Evolutionary conservation across 2,797 vertebrate genomes (phyloP), one percentile per base, ranked within the genome.

Genomic region (Typhlichthys subterraneus): DNA sequence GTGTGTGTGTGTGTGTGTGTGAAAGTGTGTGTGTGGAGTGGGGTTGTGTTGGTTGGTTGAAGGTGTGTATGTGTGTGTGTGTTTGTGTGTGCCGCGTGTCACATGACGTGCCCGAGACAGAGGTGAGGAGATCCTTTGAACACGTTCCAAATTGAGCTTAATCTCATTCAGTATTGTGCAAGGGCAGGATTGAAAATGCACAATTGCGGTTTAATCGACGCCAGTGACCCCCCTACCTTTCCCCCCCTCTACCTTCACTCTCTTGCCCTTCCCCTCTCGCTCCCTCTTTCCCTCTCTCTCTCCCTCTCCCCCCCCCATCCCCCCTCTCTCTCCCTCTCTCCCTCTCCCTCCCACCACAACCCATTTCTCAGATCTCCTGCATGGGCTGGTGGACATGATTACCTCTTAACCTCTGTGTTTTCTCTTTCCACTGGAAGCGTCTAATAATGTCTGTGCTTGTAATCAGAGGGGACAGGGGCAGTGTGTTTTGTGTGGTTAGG

Each of bases 91-190:
- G 64, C 69, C 69, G 76, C 72, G 76, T 80, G 79, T 64, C 62
- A 65, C 72, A 53, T 29, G 12, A 69, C 63, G 75, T 63, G 75
- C 77, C 84, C 85, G 86, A 86, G 89, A 91, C 86, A 86, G 90
- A 92, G 92, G 91, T 93, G 90, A 90, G 90, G 89, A 87, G 89
- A 91, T 92, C 90, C 85, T 87, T 85, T 89, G 86, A 87, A 90
- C 89, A 86, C 89, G 86, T 87, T 33, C 91, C 86, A 93, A 94
- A 94, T 93, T 93, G 92, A 93, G 90, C 92, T 90, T 94, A 93
- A 94, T 93, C 92, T 93, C 91, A 91, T 92, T 86, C 87, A 88
- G 92, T 89, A 91, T 93, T 92, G 87, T 92, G 90, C 86, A 83
- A 82, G 80, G 90, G 90, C 90, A 93, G 87, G 87, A 91, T 90